Conservation (phyloP, 2,888 invertebrate species). For the Anodontia alba region DNA sequence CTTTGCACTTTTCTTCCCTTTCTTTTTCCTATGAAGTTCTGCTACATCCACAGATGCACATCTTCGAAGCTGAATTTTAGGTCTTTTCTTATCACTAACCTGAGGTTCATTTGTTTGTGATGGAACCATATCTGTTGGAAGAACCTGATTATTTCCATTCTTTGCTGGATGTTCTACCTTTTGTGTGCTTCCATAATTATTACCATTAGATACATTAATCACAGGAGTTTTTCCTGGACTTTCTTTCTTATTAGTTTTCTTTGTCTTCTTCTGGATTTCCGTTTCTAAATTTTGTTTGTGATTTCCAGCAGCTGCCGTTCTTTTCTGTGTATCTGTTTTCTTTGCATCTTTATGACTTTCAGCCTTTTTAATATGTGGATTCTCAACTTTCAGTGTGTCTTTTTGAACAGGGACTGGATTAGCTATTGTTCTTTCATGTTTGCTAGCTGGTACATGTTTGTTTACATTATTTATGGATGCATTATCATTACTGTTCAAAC, state of each 20-base stretch:
- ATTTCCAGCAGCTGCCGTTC: not conserved
- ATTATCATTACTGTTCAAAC: not conserved
- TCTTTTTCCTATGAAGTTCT: slow-evolving; percentile 58
- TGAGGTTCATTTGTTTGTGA: not conserved
- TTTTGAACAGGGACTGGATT: not conserved
- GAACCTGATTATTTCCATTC: not conserved
- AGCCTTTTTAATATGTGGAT: not conserved
- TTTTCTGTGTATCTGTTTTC: not conserved
- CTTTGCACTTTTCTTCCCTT: slow-evolving; percentile 39
- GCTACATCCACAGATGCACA: slow-evolving; percentile 61
- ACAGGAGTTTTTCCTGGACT: not conserved
- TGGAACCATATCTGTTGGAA: not conserved
- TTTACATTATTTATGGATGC: not conserved
- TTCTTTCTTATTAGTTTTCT: not conserved
- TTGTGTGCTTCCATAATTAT: not conserved
- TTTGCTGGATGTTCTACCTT: not conserved
- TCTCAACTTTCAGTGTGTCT: slow-evolving; percentile 7
- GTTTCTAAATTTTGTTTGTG: not conserved
- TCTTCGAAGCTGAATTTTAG: slow-evolving; percentile 46
- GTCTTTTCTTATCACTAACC: not conserved
- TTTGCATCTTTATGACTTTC: not conserved
- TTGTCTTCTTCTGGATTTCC: not conserved
- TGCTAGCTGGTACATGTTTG: not conserved
- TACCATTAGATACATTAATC: not conserved
- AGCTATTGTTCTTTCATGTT: not conserved